Conservation (phyloP, 2,797 vertebrate genomes). For the Anomalospiza imberbis region DNA sequence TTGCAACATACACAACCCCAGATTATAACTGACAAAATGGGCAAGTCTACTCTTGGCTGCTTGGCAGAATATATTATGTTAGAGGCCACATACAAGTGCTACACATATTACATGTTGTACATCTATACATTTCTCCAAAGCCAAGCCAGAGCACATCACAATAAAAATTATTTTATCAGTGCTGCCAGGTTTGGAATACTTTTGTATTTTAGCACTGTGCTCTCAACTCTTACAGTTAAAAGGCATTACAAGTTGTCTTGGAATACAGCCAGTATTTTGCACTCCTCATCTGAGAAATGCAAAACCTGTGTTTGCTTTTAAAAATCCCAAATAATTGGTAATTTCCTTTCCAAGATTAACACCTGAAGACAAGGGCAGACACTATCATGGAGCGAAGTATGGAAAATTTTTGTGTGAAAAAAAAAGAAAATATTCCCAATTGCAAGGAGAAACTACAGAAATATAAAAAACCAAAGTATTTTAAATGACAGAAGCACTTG, state of each 20-base stretch:
- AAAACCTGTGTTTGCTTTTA: neutral
- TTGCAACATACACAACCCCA: fast-evolving
- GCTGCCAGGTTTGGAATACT: neutral
- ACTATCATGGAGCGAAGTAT: neutral
- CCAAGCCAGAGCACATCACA: neutral
- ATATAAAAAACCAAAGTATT: neutral
- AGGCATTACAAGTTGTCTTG: neutral
- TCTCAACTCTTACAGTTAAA: neutral
- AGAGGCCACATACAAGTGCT: neutral
- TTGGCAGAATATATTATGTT: neutral
- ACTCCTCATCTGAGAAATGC: neutral
- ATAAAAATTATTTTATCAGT: neutral
- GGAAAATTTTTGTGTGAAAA: neutral
- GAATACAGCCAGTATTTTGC: neutral
- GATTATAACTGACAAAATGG: neutral
- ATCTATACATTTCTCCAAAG: neutral
- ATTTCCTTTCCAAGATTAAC: neutral
- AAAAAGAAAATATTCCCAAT: neutral
- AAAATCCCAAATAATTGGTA: neutral
- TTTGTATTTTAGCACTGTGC: neutral
- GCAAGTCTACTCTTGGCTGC: neutral
- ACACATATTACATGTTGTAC: fast-evolving
- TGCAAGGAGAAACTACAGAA: neutral
- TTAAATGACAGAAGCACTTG: neutral
- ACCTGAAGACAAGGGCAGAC: neutral